phyloP scores from a whole-genome alignment of 2,797 vertebrate species.

The Ctenochaetus hawaiiensis region DNA sequence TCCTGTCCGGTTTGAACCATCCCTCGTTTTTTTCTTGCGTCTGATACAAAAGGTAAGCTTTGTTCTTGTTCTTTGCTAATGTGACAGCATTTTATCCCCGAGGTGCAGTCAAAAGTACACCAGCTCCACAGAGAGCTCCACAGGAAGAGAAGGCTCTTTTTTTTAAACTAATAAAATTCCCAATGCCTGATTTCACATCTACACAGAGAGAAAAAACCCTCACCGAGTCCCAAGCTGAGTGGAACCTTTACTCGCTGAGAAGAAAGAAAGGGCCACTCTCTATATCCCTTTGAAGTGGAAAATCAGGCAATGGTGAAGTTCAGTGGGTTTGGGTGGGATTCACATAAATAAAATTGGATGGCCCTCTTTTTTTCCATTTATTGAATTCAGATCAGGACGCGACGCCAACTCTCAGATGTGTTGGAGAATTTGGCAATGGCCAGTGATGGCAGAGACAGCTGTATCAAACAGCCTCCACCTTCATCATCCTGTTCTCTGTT shows the following conservation, averaged over 20 bases:
- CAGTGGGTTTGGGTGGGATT: slow-evolving; percentile 63
- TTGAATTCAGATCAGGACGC: slow-evolving; percentile 66
- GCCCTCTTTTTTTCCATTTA: slow-evolving; percentile 54
- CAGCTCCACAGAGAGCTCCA: slow-evolving; percentile 47
- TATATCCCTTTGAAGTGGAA: slow-evolving; percentile 70
- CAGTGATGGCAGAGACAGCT: slow-evolving; percentile 45
- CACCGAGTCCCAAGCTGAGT: slow-evolving; percentile 49
- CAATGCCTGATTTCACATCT: slow-evolving; percentile 55
- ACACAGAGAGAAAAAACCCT: slow-evolving; percentile 28
- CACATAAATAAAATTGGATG: slow-evolving; percentile 62
- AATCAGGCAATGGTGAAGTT: slow-evolving; percentile 63
- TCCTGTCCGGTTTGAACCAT: slow-evolving; percentile 27
- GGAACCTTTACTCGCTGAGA: slow-evolving; percentile 43
- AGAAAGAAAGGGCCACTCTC: slow-evolving; percentile 35
- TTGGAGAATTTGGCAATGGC: slow-evolving; percentile 44
- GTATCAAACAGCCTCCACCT: slow-evolving; percentile 30
- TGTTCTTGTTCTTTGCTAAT: slow-evolving; percentile 51
- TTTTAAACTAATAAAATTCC: slow-evolving; percentile 14
- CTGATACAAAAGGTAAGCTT: slow-evolving; percentile 42
- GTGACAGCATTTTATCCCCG: slow-evolving; percentile 46
- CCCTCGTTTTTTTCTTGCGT: slow-evolving; percentile 4
- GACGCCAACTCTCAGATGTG: slow-evolving; percentile 65
- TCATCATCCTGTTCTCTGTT: slow-evolving; percentile 39
- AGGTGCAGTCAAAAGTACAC: slow-evolving; percentile 56
- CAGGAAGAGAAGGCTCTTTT: slow-evolving; percentile 19